phyloP scores from a whole-genome alignment of 2,113 vertebrate species.

The Gallinago paraguaiae region DNA sequence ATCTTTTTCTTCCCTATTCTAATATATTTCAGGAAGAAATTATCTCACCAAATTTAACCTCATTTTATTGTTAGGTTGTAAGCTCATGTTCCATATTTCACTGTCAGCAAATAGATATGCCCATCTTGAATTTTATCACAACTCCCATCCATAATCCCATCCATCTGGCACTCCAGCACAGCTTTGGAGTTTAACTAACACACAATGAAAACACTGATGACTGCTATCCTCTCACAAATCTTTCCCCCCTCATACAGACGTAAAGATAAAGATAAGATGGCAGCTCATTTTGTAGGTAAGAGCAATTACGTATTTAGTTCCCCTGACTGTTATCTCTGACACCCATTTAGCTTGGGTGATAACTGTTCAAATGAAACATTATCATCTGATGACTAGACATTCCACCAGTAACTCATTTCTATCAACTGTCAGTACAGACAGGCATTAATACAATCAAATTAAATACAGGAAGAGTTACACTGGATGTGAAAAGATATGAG shows the following conservation, averaged over 20 bases:
- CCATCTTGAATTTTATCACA: background rate
- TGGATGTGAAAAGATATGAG: background rate
- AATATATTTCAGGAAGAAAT: background rate
- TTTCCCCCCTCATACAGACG: background rate
- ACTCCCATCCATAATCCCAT: background rate
- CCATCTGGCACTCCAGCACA: background rate
- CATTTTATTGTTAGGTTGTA: background rate
- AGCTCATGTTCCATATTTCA: background rate
- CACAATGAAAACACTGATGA: accelerated
- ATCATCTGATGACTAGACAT: background rate
- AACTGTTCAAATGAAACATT: background rate
- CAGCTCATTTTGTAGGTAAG: background rate
- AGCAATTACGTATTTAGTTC: background rate
- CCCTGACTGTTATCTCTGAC: background rate
- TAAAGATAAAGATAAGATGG: background rate
- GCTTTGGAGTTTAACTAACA: background rate
- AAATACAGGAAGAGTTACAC: background rate
- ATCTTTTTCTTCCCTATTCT: background rate
- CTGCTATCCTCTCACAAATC: background rate
- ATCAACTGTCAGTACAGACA: background rate
- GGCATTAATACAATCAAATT: background rate
- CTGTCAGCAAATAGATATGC: background rate
- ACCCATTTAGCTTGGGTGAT: background rate
- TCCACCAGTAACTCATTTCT: background rate
- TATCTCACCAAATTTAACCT: background rate